Percentiles rank a stretch among this genome's conserved stretches.
phyloP scores from a whole-genome alignment of 2,113 vertebrate species.

The Aptenodytes forsteri region DNA sequence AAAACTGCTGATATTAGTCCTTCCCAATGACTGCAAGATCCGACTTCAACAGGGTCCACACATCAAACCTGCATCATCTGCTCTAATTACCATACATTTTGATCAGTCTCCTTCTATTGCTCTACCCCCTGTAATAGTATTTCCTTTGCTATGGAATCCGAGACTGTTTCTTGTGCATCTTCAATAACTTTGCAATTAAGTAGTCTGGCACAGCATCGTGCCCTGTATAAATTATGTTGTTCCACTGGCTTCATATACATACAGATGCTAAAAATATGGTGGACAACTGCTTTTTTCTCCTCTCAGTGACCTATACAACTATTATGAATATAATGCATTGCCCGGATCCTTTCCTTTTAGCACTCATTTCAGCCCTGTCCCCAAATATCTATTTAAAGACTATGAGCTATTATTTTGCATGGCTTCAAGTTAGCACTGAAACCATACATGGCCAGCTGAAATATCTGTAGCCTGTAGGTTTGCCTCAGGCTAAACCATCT shows the following conservation, averaged over 20 bases:
- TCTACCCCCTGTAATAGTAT: background rate
- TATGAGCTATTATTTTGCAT: background rate
- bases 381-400: conserved; percentile 26
- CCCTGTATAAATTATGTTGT: background rate
- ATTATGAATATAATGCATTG: background rate
- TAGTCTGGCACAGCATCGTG: background rate
- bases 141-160: background rate
- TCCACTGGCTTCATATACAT: background rate
- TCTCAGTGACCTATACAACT: background rate
- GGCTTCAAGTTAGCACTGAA: background rate
- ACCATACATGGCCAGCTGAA: background rate
- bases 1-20: background rate
- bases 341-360: background rate
- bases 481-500: conserved; percentile 57
- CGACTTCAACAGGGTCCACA: background rate
- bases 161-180: background rate
- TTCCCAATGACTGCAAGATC: background rate
- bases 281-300: background rate
- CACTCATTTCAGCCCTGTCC: background rate
- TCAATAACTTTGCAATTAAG: background rate
- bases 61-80: background rate
- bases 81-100: background rate
- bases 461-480: conserved; percentile 35
- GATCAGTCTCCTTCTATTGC: background rate
- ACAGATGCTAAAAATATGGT: background rate